Base-by-base conservation (phyloP, 37 sponge, comb jelly and placozoan species). In the Theonella swinhoei region DNA sequence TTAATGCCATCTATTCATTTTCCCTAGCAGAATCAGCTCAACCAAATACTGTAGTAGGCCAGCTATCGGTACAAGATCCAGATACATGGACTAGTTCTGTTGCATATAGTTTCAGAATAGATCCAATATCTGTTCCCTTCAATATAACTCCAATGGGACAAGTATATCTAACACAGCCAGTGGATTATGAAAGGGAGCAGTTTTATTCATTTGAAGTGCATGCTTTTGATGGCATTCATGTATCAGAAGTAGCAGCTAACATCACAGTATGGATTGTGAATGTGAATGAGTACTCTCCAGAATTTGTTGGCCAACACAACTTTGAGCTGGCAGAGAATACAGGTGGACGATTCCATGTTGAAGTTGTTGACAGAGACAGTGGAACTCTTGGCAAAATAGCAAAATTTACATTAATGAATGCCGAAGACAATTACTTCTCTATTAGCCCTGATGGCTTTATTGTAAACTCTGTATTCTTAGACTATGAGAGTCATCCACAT, bases 261-360 rank as follows among this genome's bases (percentile, higher is more conserved):
- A 43, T 90, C 38, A 80, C 47, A 1, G 59, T 90, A 32, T 29
- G 40, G 7, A 76, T 90, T 24, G 63, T 72, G 34, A 80, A 84
- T 69, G 76, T 81, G 14, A 90, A 90, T 68, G 90, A 90, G 14
- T 59, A 79, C 25, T 35, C 76, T 11, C 90, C 90, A 35, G 74
- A 74, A 20, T 90, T 90, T 74, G 25, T 60, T 25, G 74, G 72
- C 23, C 76, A 75, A 33, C 62, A 43, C 24, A 34, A 67, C 0
- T 85, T 80, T 30, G 25, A 35, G 36, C 26, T 90, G 24, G 38
- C 74, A 14, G 90, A 90, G 64, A 90, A 90, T 39, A 63, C 80
- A 24, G 40, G 39, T 34, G 37, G 9, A 8, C 20, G 39, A 0
- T 76, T 90, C 64, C 59, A 9, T 0, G 77, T 90, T 0, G 66